Percentiles rank a stretch among this genome's conserved stretches.
Evolutionary conservation across 1,140 invertebrate species (phyloP).

Genomic region (Ladona fulva): DNA sequence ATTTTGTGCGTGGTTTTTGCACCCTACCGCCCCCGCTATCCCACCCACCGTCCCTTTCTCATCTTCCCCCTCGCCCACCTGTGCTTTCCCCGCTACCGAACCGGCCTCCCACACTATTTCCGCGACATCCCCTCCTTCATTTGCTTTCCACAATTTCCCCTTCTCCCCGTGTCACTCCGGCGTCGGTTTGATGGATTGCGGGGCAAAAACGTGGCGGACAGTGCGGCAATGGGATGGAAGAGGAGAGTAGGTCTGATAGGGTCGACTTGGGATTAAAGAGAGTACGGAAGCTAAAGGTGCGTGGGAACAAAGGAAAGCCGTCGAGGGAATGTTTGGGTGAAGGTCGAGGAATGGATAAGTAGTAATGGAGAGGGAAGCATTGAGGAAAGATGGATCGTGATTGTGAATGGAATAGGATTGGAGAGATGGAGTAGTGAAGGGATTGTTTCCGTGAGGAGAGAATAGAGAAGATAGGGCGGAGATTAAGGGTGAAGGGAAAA

Average conservation of each 20-base stretch:
- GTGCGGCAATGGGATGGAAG: not conserved
- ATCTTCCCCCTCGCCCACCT: not conserved
- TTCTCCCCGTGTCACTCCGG: not conserved
- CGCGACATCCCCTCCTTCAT: not conserved
- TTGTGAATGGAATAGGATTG: not conserved
- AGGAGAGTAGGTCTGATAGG: not conserved
- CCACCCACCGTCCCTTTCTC: not conserved
- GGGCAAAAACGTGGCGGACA: not conserved
- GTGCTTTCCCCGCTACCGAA: not conserved
- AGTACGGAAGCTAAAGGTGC: not conserved
- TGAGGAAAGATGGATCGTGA: not conserved
- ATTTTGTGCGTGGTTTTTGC: not conserved
- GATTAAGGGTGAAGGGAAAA: too few species aligned
- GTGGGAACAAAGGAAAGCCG: not conserved
- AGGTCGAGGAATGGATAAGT: not conserved
- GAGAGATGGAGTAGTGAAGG: not conserved
- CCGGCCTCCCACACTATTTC: not conserved
- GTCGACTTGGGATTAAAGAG: too few species aligned
- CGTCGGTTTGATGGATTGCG: conserved; percentile 2
- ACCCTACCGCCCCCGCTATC: not conserved
- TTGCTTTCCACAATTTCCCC: not conserved
- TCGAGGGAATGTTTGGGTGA: not conserved
- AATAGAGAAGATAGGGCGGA: not conserved
- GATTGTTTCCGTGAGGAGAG: not conserved
- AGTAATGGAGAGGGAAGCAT: not conserved